A percentile compares a stretch with the other conserved stretches of the same genome.
Evolutionary conservation across 2,888 invertebrate genomes (phyloP).

Genomic region (Oeneis ivallda): DNA sequence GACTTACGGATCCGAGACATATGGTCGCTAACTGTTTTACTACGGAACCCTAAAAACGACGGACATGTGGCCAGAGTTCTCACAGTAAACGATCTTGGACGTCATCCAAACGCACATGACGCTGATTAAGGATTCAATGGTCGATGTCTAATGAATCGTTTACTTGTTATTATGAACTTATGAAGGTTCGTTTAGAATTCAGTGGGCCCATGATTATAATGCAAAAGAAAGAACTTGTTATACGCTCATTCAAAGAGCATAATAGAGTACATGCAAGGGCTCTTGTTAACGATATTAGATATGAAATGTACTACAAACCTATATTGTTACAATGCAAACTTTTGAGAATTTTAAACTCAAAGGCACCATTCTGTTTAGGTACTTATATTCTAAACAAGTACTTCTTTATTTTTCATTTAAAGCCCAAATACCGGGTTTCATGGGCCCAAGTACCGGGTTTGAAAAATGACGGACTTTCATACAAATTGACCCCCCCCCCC

Average conservation of each 20-base stretch:
- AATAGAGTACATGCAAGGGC: neutral
- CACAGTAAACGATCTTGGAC: slow-evolving; percentile 30
- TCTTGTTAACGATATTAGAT: neutral
- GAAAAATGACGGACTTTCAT: too few species aligned
- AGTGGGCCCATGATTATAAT: slow-evolving; percentile 2
- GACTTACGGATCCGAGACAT: too few species aligned
- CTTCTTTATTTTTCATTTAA: too few species aligned
- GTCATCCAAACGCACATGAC: slow-evolving; percentile 33
- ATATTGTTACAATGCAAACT: neutral
- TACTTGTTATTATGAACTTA: slow-evolving; percentile 27
- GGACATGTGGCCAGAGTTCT: slow-evolving; percentile 27
- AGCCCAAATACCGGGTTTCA: too few species aligned
- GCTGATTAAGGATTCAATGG: slow-evolving; percentile 30
- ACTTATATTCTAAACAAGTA: too few species aligned
- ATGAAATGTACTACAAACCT: neutral
- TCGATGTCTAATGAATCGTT: slow-evolving; percentile 29
- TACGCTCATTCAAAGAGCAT: neutral
- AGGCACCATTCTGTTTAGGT: neutral
- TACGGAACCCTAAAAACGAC: neutral
- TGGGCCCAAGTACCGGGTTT: too few species aligned
- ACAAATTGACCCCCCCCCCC: too few species aligned
- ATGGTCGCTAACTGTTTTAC: too few species aligned
- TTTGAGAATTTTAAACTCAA: neutral
- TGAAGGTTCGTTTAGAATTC: slow-evolving; percentile 10
- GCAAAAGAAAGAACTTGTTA: slow-evolving; percentile 14